Evolutionary conservation across 2,888 invertebrate species (phyloP).

Genomic region (Clusia tigrina): DNA sequence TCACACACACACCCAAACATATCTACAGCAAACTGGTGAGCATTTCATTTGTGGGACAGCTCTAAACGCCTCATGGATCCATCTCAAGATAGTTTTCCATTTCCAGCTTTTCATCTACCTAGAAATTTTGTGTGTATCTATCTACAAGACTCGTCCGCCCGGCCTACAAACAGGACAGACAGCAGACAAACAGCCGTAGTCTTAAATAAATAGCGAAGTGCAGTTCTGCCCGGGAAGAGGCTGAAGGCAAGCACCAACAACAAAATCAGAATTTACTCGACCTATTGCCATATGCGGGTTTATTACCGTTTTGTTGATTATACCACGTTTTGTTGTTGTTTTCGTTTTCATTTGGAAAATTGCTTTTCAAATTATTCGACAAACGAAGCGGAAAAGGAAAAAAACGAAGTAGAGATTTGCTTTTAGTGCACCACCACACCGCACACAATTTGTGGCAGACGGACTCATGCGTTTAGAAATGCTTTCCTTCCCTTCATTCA

Average conservation of each 20-base stretch:
- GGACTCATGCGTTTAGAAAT: constrained; percentile 15
- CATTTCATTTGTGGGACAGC: neutral
- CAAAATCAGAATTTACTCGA: constrained; percentile 14
- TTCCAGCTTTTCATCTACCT: neutral
- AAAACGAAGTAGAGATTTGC: constrained; percentile 6
- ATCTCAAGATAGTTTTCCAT: too few species aligned
- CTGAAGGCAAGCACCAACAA: constrained; percentile 33
- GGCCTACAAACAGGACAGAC: too few species aligned
- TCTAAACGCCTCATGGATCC: too few species aligned
- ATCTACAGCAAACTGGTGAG: neutral
- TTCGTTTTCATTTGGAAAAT: constrained; percentile 1
- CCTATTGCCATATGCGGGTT: constrained; percentile 11
- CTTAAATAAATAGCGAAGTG: too few species aligned
- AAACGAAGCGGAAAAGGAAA: neutral
- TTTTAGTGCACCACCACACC: neutral
- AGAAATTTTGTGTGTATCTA: constrained; percentile 11
- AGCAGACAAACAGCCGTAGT: too few species aligned
- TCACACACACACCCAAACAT: constrained; percentile 7
- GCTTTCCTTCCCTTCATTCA: neutral
- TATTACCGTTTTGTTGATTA: neutral
- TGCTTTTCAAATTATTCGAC: neutral
- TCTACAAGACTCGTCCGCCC: too few species aligned
- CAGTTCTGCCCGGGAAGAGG: constrained; percentile 31
- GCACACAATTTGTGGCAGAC: constrained; percentile 7
- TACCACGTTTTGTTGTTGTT: neutral